A percentile compares a stretch with the other conserved stretches of the same genome.
Evolutionary conservation across 2,797 vertebrate genomes (phyloP).

Genomic region (Champsocephalus gunnari): DNA sequence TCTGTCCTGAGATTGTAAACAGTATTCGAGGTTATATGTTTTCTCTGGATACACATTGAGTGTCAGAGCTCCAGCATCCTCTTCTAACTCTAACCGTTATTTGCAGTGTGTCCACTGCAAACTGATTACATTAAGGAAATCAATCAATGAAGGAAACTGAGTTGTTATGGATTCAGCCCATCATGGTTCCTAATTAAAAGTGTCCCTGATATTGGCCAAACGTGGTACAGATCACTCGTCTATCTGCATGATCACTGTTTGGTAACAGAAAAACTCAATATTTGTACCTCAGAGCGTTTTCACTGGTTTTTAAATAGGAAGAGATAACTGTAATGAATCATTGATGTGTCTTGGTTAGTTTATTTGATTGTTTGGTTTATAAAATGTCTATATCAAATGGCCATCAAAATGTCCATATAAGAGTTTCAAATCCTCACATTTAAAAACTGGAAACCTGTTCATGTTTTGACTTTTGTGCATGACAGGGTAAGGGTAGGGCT

Average conservation of each 20-base stretch:
- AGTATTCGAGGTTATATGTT: background rate
- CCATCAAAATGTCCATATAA: too few relatives aligned
- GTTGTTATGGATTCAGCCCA: conserved; percentile 11
- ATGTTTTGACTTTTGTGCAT: background rate
- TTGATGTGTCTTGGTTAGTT: background rate
- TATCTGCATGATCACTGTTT: background rate
- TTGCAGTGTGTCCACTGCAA: conserved; percentile 26
- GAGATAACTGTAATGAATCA: too few relatives aligned
- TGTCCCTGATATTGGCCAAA: background rate
- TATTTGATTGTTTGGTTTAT: background rate
- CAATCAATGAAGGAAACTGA: conserved; percentile 31
- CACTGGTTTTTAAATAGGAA: background rate
- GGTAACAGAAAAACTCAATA: background rate
- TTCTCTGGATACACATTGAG: background rate
- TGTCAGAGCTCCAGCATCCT: conserved; percentile 6
- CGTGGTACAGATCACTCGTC: background rate
- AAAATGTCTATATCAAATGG: background rate
- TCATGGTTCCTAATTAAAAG: conserved; percentile 23
- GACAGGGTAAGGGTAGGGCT: too few relatives aligned
- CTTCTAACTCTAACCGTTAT: conserved; percentile 1
- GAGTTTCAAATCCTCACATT: background rate
- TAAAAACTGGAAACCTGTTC: background rate
- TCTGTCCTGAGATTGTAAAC: background rate
- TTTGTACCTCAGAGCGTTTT: background rate
- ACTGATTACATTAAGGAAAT: conserved; percentile 41